Evolutionary conservation across 1,140 invertebrate genomes (phyloP), one percentile per base, ranked within the genome.

Genomic region (Drosophila arawakana): DNA sequence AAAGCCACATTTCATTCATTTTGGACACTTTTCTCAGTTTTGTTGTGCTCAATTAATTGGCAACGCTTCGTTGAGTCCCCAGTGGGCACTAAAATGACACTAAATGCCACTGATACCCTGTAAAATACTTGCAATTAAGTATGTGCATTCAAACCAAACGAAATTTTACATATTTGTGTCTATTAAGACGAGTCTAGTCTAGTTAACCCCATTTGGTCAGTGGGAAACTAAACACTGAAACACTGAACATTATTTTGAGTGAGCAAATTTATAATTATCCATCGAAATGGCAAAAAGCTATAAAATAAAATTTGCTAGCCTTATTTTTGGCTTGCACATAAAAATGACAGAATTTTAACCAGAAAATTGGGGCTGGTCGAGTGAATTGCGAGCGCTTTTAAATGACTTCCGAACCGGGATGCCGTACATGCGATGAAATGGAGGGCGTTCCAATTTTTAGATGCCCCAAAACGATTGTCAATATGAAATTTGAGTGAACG

Each of bases 11-110:
- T 54, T 49, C 25, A 5, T 30, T 30, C 25, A 5, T 30, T 30
- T 30, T 30, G 6, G 62, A 66, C n/a, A 61, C 44, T 43, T 73
- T 58, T 61, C 39, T 58, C 50, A 55, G 21, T 54, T 71, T 41
- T 41, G 37, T 7, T 76, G 43, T 35, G 41, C 73, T 49, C 80
- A 86, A 88, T 88, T 82, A 88, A 88, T 81, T 76, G 55, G 83
- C 50, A 62, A 86, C 78, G 81, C 68, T 80, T 80, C 71, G 75
- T 61, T 79, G 68, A 39, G 39, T 39, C 7, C 1, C 11, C 15
- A 54, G 11, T 21, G 10, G 15, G 34, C 39, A 65, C 44, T 59
- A 54, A 44, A 30, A 3, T 18, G 9, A 10, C 30, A 9, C n/a
- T 15, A 25, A 37, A 15, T 34, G 15, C 9, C 13, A 7, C 3